phyloP scores from a whole-genome alignment of 2,113 vertebrate genomes.

The Percina caprodes region DNA sequence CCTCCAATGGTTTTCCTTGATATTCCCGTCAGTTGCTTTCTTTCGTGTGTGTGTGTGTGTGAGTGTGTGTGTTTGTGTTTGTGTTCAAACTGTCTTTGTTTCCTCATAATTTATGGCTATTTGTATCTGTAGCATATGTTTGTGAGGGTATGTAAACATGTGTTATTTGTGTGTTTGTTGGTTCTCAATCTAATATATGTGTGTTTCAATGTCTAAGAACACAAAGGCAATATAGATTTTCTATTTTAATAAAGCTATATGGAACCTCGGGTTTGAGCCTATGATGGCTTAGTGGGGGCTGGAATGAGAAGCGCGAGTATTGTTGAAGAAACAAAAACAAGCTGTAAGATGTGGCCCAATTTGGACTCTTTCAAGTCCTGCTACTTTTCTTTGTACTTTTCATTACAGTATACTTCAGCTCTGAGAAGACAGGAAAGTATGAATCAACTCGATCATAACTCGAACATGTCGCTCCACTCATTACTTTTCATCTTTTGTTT shows the following conservation, averaged over 20 bases:
- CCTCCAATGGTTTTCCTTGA: conserved; percentile 71
- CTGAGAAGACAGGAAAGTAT: not conserved
- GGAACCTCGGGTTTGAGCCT: conserved; percentile 74
- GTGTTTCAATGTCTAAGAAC: conserved; percentile 33
- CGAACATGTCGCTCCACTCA: not conserved
- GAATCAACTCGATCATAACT: not conserved
- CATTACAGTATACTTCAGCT: conserved; percentile 3
- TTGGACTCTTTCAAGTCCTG: conserved; percentile 39
- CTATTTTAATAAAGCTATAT: conserved; percentile 52
- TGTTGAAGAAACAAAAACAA: conserved; percentile 49
- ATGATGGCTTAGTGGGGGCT: conserved; percentile 49
- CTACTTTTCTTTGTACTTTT: conserved; percentile 25
- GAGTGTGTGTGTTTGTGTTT: not conserved
- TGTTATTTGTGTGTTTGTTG: not conserved
- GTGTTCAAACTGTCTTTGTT: conserved; percentile 15
- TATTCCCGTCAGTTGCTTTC: conserved; percentile 72
- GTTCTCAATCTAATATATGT: not conserved
- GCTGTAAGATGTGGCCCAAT: conserved; percentile 54
- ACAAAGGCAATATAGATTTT: conserved; percentile 61
- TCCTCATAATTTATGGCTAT: not conserved
- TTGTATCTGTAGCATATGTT: not conserved
- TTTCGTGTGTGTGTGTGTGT: conserved; percentile 36
- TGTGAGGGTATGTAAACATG: not conserved
- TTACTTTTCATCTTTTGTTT: conserved; percentile 46
- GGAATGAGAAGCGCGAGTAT: conserved; percentile 26